These are phyloP conservation scores for Brachionus angularis DNA, from an alignment of 1,140 invertebrate genomes.

Conservation along the genomic window DNA sequence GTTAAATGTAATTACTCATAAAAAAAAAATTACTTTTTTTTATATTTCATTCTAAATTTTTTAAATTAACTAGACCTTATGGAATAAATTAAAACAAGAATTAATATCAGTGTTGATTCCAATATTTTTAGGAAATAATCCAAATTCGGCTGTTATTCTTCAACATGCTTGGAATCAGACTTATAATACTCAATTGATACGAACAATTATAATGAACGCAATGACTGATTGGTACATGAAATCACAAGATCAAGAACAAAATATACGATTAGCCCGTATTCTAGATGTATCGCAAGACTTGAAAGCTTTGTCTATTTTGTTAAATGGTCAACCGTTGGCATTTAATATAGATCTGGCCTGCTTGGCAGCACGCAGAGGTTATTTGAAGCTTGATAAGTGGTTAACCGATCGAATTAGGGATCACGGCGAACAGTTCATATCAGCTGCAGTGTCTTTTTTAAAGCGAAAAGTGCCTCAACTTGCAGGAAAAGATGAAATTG, in stretches of 20 bases:
- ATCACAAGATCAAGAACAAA: slow-evolving; percentile 74
- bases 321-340: slow-evolving; percentile 84
- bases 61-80: too few species aligned
- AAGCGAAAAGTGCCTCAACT: slow-evolving; percentile 57
- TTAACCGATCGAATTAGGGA: slow-evolving; percentile 90
- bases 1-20: slow-evolving; percentile 60
- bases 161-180: slow-evolving; percentile 81
- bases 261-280: slow-evolving; percentile 77
- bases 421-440: slow-evolving; percentile 63
- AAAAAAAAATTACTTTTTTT: slow-evolving; percentile 37
- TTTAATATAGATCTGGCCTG: slow-evolving; percentile 97
- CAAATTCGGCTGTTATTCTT: slow-evolving; percentile 78
- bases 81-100: slow-evolving; percentile 66
- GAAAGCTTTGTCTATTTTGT: slow-evolving; percentile 78
- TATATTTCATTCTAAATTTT: too few species aligned
- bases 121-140: slow-evolving; percentile 86
- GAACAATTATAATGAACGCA: slow-evolving; percentile 83
- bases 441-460: slow-evolving; percentile 54
- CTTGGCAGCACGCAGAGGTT: slow-evolving; percentile 87
- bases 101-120: slow-evolving; percentile 77
- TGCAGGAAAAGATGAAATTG: slow-evolving; percentile 12
- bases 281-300: slow-evolving; percentile 94
- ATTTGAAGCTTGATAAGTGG: slow-evolving; percentile 97
- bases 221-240: slow-evolving; percentile 93
- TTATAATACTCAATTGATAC: slow-evolving; percentile 56